A percentile compares a stretch with the other conserved stretches of the same genome.
phyloP scores from a whole-genome alignment of 1,140 invertebrate genomes.

The Drosophila albomicans region DNA sequence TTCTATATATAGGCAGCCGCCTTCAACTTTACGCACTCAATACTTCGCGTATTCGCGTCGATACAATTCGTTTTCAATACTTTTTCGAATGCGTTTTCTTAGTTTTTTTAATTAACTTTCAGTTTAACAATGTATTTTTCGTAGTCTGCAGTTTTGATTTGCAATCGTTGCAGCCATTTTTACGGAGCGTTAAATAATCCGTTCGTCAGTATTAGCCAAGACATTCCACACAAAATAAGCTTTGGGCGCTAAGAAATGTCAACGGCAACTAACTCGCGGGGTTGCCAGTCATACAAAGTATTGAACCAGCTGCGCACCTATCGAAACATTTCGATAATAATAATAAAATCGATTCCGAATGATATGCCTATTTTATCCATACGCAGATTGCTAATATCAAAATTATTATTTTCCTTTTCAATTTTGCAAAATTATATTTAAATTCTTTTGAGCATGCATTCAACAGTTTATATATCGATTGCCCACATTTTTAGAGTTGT shows the following conservation, averaged over 20 bases:
- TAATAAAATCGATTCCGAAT: neutral
- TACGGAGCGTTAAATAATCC: conserved; percentile 77
- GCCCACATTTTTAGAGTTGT: neutral
- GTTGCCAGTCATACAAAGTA: conserved; percentile 31
- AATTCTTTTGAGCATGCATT: neutral
- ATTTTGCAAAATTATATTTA: too few species aligned
- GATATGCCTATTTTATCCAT: too few species aligned
- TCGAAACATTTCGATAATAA: neutral
- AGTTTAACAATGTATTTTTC: conserved; percentile 47
- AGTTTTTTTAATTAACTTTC: conserved; percentile 10
- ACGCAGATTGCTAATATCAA: too few species aligned
- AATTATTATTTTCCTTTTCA: too few species aligned
- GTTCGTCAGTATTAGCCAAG: conserved; percentile 60
- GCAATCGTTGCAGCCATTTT: conserved; percentile 62
- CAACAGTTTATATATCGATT: too few species aligned
- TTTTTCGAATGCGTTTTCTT: conserved; percentile 43
- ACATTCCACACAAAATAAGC: conserved; percentile 57
- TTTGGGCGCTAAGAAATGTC: conserved; percentile 59
- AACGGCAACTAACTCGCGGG: conserved; percentile 53
- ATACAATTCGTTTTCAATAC: conserved; percentile 51
- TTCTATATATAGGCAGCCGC: conserved; percentile 76
- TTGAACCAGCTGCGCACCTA: conserved; percentile 11
- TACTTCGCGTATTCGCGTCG: conserved; percentile 43
- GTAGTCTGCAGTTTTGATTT: conserved; percentile 44
- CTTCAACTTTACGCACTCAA: conserved; percentile 57